Percentiles rank a stretch among this genome's conserved stretches.
Conservation (phyloP, 2,888 invertebrate species). For the Alloscopus bannaensis region DNA sequence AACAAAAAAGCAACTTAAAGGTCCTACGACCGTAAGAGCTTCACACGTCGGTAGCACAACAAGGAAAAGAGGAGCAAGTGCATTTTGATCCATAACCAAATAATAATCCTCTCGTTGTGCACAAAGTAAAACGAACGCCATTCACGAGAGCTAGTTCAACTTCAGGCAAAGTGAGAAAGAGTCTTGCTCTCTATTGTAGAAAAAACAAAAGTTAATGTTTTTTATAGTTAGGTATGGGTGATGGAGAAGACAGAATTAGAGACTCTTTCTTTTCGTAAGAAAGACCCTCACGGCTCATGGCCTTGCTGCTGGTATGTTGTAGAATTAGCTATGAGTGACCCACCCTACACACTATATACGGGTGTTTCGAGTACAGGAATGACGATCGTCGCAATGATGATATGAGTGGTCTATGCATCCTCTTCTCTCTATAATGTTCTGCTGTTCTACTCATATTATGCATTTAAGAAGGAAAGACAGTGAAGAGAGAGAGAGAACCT, state of each 20-base stretch:
- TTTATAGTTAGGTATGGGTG: slow-evolving; percentile 25
- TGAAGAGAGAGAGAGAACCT: slow-evolving; percentile 34
- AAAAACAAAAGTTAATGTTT: neutral
- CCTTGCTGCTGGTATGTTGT: slow-evolving; percentile 50
- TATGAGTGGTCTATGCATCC: neutral
- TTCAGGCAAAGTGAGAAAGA: neutral
- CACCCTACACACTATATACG: slow-evolving; percentile 29
- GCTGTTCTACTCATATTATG: too few relatives aligned
- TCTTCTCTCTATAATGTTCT: too few relatives aligned
- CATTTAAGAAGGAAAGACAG: slow-evolving; percentile 25
- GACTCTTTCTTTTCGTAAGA: slow-evolving; percentile 21
- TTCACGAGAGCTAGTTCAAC: slow-evolving; percentile 7
- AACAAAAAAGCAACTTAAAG: slow-evolving; percentile 24
- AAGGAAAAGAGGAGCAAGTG: slow-evolving; percentile 26
- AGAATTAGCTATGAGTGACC: slow-evolving; percentile 42
- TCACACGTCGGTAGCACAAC: slow-evolving; percentile 9
- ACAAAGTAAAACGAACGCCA: slow-evolving; percentile 47
- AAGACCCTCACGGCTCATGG: slow-evolving; percentile 52
- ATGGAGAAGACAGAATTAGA: slow-evolving; percentile 24
- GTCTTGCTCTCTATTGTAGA: too few relatives aligned
- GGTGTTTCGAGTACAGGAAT: neutral
- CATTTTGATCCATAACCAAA: slow-evolving; percentile 27
- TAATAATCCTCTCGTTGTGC: slow-evolving; percentile 41
- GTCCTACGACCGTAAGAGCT: slow-evolving; percentile 10
- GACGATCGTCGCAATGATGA: slow-evolving; percentile 10